A percentile compares a stretch with the other conserved stretches of the same genome.
Evolutionary conservation across 2,888 invertebrate genomes (phyloP).

Genomic region (Apocheima hispidaria): DNA sequence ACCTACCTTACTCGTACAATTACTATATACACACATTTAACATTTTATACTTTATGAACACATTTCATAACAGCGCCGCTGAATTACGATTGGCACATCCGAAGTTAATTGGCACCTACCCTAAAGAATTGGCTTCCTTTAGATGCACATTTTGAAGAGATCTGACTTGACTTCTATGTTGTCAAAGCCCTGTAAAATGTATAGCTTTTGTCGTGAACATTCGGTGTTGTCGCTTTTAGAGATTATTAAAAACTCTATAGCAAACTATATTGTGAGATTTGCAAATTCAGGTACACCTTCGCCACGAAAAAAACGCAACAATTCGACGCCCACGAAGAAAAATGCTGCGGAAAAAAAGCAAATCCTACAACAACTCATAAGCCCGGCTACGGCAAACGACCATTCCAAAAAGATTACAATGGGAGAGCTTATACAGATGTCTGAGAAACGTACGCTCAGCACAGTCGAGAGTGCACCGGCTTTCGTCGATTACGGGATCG

Average conservation of each 20-base stretch:
- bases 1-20: too few relatives aligned
- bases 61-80: conserved; percentile 38
- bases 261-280: conserved; percentile 43
- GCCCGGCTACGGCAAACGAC: conserved; percentile 88
- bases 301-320: conserved; percentile 92
- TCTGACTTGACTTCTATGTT: conserved; percentile 51
- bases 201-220: conserved; percentile 69
- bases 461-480: conserved; percentile 82
- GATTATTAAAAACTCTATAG: conserved; percentile 18
- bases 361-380: conserved; percentile 91
- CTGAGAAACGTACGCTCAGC: conserved; percentile 85
- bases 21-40: conserved; percentile 1
- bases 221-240: conserved; percentile 63
- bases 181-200: conserved; percentile 50
- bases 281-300: conserved; percentile 89
- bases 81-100: conserved; percentile 58
- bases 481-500: conserved; percentile 77
- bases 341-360: conserved; percentile 92
- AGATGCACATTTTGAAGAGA: conserved; percentile 64
- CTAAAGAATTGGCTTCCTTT: conserved; percentile 80
- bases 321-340: conserved; percentile 92
- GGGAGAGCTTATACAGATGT: conserved; percentile 91
- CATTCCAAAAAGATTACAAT: conserved; percentile 88
- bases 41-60: conserved; percentile 41
- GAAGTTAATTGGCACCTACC: conserved; percentile 60